Evolutionary conservation across 2,888 invertebrate genomes (phyloP), one percentile per base, ranked within the genome.

Genomic region (Leptogaster cylindrica): DNA sequence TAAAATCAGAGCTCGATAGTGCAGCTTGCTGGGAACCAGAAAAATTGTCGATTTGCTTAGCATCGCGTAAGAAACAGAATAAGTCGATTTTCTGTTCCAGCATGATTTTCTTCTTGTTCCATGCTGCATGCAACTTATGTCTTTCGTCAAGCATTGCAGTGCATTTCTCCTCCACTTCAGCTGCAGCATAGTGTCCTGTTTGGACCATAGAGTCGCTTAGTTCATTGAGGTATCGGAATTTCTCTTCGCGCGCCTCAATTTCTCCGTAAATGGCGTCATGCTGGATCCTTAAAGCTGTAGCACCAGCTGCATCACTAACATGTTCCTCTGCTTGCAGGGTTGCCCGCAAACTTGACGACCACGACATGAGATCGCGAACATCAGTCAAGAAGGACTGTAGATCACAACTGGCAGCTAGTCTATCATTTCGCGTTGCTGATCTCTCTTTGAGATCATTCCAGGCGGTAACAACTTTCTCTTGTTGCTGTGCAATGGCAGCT

Each of bases 11-110:
- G 66, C 87, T 88, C 79, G 79, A 84, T 0, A 92, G 77, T 0
- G 90, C 87, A 0, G 90, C 91, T 77, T 97, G 95, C 81, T 97
- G 97, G 0, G 92, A 87, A 10, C 89, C 89, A 70, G 95, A 93
- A 10, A 93, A 85, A 71, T 93, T 92, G 77, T 96, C 93, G 69
- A 98, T 86, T 79, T 93, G 92, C 76, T 94, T 93, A 10, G 95
- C 94, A 82, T 98, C 98, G 2, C 97, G 85, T 70, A 95, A 81
- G 88, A 98, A 97, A 79, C 94, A 92, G 82, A 97, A 96, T 75
- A 96, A 84, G 81, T 97, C 95, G 70, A 94, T 92, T 70, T 95
- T 85, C 79, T 97, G 95, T 78, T 95, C 94, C 41, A 95, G 81
- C 75, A 92, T 90, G 52, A 94, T 89, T 78, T 94, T 94, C 74